phyloP scores from a whole-genome alignment of 1,140 invertebrate species.

The Mactra quadrangularis region DNA sequence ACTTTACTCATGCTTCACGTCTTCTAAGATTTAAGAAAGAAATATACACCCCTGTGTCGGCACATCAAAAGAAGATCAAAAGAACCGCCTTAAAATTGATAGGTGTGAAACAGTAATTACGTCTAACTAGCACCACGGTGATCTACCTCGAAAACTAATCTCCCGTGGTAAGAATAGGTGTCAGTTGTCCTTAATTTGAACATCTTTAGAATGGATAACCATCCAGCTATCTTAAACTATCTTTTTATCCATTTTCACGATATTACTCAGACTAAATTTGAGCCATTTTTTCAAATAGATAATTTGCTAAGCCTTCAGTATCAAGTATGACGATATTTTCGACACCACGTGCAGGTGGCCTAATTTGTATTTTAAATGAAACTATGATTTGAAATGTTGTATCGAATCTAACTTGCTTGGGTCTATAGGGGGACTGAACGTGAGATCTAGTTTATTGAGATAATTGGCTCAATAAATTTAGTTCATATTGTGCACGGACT shows the following conservation, averaged over 20 bases:
- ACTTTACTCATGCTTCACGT: slow-evolving; percentile 16
- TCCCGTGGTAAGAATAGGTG: slow-evolving; percentile 39
- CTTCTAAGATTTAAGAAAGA: slow-evolving; percentile 35
- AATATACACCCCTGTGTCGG: slow-evolving; percentile 53
- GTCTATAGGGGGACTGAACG: too few species aligned
- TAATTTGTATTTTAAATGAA: not conserved
- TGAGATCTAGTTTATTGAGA: too few species aligned
- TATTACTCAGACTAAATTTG: slow-evolving; percentile 37
- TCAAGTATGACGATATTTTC: not conserved
- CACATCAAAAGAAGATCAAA: slow-evolving; percentile 59
- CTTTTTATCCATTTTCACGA: slow-evolving; percentile 20
- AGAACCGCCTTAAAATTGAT: slow-evolving; percentile 55
- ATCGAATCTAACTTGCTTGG: too few species aligned
- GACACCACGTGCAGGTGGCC: slow-evolving; percentile 36
- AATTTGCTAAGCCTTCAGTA: slow-evolving; percentile 34
- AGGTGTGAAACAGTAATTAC: slow-evolving; percentile 56
- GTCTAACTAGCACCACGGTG: slow-evolving; percentile 38
- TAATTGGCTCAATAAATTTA: too few species aligned
- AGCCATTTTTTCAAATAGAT: slow-evolving; percentile 35
- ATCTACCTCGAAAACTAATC: slow-evolving; percentile 55
- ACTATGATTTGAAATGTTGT: too few species aligned
- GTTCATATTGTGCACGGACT: too few species aligned
- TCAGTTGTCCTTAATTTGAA: slow-evolving; percentile 50
- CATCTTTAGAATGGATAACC: slow-evolving; percentile 10
- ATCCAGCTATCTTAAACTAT: slow-evolving; percentile 40